Evolutionary conservation across 2,888 invertebrate species (phyloP).

Genomic region (Polia nebulosa): DNA sequence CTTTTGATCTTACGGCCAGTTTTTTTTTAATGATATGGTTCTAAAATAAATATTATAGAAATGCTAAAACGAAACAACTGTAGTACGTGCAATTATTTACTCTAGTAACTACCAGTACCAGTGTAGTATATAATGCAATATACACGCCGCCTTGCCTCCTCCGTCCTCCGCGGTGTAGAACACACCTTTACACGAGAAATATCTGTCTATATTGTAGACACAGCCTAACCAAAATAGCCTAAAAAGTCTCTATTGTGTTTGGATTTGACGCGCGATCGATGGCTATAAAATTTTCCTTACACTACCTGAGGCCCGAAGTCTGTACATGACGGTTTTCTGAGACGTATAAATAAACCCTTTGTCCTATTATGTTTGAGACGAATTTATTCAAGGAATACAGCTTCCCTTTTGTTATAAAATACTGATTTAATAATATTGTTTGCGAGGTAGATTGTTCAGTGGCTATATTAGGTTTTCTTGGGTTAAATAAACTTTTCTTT

Average conservation of each 20-base stretch:
- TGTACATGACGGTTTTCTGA: conserved; percentile 36
- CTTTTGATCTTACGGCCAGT: too few relatives aligned
- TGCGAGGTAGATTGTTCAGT: conserved; percentile 20
- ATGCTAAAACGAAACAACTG: too few relatives aligned
- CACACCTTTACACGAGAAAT: too few relatives aligned
- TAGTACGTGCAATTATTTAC: too few relatives aligned
- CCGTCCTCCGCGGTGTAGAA: too few relatives aligned
- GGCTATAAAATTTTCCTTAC: conserved; percentile 55
- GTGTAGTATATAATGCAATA: too few relatives aligned
- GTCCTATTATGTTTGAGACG: conserved; percentile 11
- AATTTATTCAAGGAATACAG: conserved; percentile 10
- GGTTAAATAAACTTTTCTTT: conserved; percentile 30
- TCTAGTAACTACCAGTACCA: too few relatives aligned
- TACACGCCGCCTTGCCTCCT: too few relatives aligned
- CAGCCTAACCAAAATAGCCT: conserved; percentile 32
- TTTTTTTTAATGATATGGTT: too few relatives aligned
- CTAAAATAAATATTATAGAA: too few relatives aligned
- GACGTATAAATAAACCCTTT: conserved; percentile 41
- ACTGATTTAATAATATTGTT: conserved; percentile 29
- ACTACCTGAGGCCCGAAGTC: conserved; percentile 16
- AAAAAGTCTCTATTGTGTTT: conserved; percentile 35
- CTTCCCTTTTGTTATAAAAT: conserved; percentile 44
- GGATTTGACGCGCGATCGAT: conserved; percentile 58
- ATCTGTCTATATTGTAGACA: conserved; percentile 2
- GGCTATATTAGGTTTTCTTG: conserved; percentile 21